Conservation (phyloP, 37 sponge, comb jelly and placozoan species). For the Dysidea cf. avara region DNA sequence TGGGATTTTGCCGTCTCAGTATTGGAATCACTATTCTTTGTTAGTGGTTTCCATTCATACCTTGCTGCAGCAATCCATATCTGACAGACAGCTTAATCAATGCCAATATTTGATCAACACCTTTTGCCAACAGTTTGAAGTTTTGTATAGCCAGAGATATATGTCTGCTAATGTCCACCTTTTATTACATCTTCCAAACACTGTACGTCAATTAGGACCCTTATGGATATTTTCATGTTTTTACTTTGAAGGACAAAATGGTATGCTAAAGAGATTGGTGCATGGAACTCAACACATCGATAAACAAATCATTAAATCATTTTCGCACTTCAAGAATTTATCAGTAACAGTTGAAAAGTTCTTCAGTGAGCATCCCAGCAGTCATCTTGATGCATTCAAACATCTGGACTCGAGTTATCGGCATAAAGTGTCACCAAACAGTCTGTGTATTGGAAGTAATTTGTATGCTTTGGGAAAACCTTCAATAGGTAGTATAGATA, state of each 20-base stretch:
- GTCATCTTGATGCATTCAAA: too few relatives aligned
- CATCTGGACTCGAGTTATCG: too few relatives aligned
- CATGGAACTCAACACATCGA: slow-evolving; percentile 29
- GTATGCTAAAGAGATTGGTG: slow-evolving; percentile 6
- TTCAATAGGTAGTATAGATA: too few relatives aligned
- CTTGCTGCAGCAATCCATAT: slow-evolving; percentile 3
- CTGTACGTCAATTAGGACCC: slow-evolving; percentile 20
- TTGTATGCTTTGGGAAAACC: too few relatives aligned
- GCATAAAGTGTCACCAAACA: too few relatives aligned
- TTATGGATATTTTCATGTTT: slow-evolving; percentile 31
- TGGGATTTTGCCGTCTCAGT: not conserved
- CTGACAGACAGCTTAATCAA: not conserved
- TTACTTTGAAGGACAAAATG: slow-evolving; percentile 30
- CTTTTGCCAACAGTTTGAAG: not conserved
- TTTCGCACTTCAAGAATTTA: too few relatives aligned
- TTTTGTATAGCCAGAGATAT: not conserved
- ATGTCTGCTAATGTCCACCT: slow-evolving; percentile 26
- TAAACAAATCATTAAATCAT: not conserved
- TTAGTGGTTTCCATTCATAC: slow-evolving; percentile 3
- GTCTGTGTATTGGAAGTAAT: too few relatives aligned
- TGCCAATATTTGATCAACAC: not conserved
- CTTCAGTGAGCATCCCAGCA: too few relatives aligned
- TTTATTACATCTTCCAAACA: not conserved
- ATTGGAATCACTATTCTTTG: not conserved
- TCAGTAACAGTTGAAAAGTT: too few relatives aligned